Evolutionary conservation across 2,888 invertebrate species (phyloP).

Genomic region (Nomada ferruginata): DNA sequence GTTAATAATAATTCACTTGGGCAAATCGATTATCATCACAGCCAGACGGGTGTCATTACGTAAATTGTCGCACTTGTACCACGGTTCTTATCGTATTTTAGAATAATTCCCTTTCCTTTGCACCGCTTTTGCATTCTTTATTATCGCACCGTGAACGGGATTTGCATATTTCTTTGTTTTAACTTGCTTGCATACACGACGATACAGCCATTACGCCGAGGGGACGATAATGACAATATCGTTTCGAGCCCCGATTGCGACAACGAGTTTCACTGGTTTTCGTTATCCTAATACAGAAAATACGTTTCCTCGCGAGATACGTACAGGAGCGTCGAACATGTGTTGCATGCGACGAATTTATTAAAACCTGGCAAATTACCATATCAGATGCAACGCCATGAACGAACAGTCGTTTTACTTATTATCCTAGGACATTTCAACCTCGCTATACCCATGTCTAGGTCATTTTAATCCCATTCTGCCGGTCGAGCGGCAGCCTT

Average conservation of each 20-base stretch:
- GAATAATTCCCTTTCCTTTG: not conserved
- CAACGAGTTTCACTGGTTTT: not conserved
- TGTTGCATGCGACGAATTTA: not conserved
- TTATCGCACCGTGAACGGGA: not conserved
- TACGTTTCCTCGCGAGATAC: not conserved
- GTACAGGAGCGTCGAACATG: too few relatives aligned
- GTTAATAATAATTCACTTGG: conserved; percentile 68
- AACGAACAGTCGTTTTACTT: not conserved
- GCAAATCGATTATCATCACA: conserved; percentile 69
- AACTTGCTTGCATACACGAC: not conserved
- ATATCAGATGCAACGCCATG: not conserved
- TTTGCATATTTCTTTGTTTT: conserved; percentile 5
- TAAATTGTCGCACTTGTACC: conserved; percentile 53
- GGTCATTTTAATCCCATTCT: conserved; percentile 22
- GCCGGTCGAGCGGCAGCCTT: not conserved
- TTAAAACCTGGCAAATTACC: not conserved
- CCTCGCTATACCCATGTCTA: not conserved
- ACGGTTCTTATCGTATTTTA: conserved; percentile 8
- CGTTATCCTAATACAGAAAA: not conserved
- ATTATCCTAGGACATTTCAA: conserved; percentile 9
- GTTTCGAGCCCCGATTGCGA: not conserved
- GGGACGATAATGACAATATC: not conserved
- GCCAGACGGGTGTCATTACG: conserved; percentile 57
- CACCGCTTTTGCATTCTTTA: not conserved
- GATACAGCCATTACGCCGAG: not conserved